Conservation (phyloP, 2,113 vertebrate genomes). For the Herpailurus yagouaroundi region DNA sequence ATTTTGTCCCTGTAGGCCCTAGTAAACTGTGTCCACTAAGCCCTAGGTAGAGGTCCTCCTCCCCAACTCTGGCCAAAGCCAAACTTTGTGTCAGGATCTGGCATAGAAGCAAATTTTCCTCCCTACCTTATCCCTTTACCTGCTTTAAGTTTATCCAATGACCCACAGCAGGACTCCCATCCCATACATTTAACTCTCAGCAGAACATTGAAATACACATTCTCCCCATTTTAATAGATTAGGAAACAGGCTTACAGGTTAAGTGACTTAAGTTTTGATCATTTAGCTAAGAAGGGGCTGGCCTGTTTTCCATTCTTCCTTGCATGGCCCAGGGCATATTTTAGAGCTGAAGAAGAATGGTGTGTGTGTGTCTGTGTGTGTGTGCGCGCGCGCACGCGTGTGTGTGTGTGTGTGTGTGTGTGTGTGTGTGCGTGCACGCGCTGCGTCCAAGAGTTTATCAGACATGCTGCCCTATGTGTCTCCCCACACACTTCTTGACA, state of each 20-base stretch:
- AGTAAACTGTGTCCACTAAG: background rate
- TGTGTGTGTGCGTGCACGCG: fast-evolving
- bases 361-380: background rate
- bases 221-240: background rate
- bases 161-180: background rate
- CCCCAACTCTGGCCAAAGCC: background rate
- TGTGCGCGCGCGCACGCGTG: no score
- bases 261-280: background rate
- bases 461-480: background rate
- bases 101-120: background rate
- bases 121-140: background rate
- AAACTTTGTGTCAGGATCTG: background rate
- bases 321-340: background rate
- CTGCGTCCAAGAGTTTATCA: background rate
- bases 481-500: background rate
- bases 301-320: background rate
- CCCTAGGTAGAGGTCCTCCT: background rate
- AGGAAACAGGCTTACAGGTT: background rate
- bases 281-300: background rate
- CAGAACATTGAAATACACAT: background rate
- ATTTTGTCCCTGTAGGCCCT: background rate
- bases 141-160: background rate
- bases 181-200: background rate
- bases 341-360: background rate
- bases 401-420: background rate